Evolutionary conservation across 1,140 invertebrate species (phyloP), one percentile per base, ranked within the genome.

Genomic region (Archivesica marissinica): DNA sequence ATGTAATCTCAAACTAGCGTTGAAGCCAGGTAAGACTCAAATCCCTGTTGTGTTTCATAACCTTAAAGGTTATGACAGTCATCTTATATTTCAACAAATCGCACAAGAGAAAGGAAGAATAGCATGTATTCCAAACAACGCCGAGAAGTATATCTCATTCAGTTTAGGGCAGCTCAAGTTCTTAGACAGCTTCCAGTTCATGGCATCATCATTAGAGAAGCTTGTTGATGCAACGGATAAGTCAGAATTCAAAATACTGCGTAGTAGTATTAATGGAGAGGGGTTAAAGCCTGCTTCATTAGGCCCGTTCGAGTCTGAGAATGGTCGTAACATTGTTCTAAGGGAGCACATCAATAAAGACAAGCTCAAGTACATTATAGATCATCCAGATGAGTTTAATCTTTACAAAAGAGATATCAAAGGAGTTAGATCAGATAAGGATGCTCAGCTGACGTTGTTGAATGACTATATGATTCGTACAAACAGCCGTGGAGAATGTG

Each of bases 31-130:
- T 6, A 74, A 74, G 50, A 72, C 25, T 41, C 66, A 35, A 2
- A 35, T 85, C 13, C 74, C 82, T 7, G 74, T 77, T 41, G 17
- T 78, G 2, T 77, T 78, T 28, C 75, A 85, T n/a, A 85, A 85
- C 38, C 38, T 86, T n/a, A 59, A 47, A 50, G 50, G 70, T 39
- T 86, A 74, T 44, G 85, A 86, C 50, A 44, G 56, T 39, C 59
- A 72, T 64, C 17, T 85, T 35, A 44, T 85, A 2, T 28, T 59
- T 17, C 61, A 35, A 20, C 35, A 54, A 17, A 39, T 41, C 50
- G 7, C 35, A 41, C 54, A 61, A 28, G 28, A 25, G 68, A 68
- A 20, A 15, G 25, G 44, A n/a, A 50, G n/a, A n/a, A 66, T 66
- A 25, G 50, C 59, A 59, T 68, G 76, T 61, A 77, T 59, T 23